These are phyloP conservation scores for Brachionus angularis DNA, from an alignment of 1,140 invertebrate species.

Conservation along the genomic window DNA sequence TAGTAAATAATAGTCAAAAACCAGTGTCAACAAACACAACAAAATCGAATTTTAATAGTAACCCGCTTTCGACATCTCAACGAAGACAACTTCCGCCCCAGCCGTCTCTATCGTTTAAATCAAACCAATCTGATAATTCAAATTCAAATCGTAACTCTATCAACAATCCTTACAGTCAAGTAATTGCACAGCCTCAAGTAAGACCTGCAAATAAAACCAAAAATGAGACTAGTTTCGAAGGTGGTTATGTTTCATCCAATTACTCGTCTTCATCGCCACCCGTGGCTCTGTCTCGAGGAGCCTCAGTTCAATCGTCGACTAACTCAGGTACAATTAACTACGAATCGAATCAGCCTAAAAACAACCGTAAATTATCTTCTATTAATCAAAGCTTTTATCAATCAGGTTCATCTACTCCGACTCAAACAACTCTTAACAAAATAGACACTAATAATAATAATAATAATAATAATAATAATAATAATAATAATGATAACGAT, in stretches of 20 bases:
- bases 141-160: too few species aligned
- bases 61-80: neutral
- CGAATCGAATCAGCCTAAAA: too few species aligned
- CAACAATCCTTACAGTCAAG: too few species aligned
- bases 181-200: neutral
- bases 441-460: neutral
- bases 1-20: too few species aligned
- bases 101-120: too few species aligned
- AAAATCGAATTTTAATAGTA: neutral
- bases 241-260: conserved; percentile 1
- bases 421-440: neutral
- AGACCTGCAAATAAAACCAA: neutral
- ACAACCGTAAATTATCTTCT: neutral
- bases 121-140: too few species aligned
- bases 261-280: conserved; percentile 9
- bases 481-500: too few species aligned
- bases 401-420: neutral
- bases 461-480: too few species aligned
- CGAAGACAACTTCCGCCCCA: neutral
- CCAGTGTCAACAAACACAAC: too few species aligned
- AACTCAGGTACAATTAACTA: neutral
- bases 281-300: neutral
- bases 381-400: neutral
- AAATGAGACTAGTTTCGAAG: neutral
- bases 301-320: neutral